Base-by-base conservation (phyloP, 2,797 vertebrate genomes). In the Ctenopoma kingsleyae region DNA sequence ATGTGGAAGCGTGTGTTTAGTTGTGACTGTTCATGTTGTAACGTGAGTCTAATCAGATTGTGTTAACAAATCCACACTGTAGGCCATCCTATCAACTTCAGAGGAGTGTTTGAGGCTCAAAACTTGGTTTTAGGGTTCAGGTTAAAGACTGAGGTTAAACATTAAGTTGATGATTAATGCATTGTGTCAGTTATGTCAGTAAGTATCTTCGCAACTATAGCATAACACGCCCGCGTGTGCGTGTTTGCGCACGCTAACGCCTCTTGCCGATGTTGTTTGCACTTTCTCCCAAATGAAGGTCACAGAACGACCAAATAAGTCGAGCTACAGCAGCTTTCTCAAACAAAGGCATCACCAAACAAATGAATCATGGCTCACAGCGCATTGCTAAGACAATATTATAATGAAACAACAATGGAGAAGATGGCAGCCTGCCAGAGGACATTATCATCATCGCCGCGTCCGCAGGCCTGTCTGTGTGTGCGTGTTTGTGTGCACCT, bases 331-430 rank as follows among this genome's bases (percentile, higher is more conserved):
- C 80, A 67, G 75, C 61, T 59, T 72, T 56, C 25, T 76, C 64
- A 80, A 80, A 86, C 79, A 82, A 86, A 88, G 75, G 52, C 75
- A 47, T 25, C 43, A 49, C 44, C 71, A 54, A 27, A 82, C 81
- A 88, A 88, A 87, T 89, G 74, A 88, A 86, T 88, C 63, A 73
- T 23, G 76, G 65, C 81, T 79, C 77, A 75, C 70, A 55, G 69
- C 41, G 19, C 73, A 76, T 64, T 55, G 43, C 84, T 81, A 76
- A 87, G 84, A 84, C 83, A 85, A 87, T 85, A 74, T 89, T 85
- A 84, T 83, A 90, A 90, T 87, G 84, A 73, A 74, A 81, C 70
- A 72, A 87, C 88, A 88, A 88, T 83, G 78, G 83, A 57, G 62
- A 76, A 76, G 78, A 82, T 81, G 88, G 87, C 76, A 61, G 62